Evolutionary conservation across 1,140 invertebrate species (phyloP).

Genomic region (Aphelenchoides besseyi): DNA sequence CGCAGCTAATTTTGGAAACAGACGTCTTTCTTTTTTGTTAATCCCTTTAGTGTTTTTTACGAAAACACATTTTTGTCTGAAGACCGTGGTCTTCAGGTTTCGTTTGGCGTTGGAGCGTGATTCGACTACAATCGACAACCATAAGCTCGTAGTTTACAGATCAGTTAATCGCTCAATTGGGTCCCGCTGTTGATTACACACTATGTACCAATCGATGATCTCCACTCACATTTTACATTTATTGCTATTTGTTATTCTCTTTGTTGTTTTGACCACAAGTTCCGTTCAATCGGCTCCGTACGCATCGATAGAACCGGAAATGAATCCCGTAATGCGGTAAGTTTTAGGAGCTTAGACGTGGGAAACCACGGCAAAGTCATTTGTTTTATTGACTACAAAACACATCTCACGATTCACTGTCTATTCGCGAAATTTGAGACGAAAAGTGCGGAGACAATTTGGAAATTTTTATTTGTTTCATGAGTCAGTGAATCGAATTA

Average conservation of each 20-base stretch:
- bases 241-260: not conserved
- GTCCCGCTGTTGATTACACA: too few relatives aligned
- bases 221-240: not conserved
- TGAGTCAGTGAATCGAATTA: not conserved
- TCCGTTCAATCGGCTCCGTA: not conserved
- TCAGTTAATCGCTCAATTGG: too few relatives aligned
- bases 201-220: not conserved
- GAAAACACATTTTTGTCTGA: too few relatives aligned
- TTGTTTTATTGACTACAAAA: not conserved
- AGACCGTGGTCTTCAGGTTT: too few relatives aligned
- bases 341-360: not conserved
- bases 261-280: not conserved
- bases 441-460: not conserved
- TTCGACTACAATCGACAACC: too few relatives aligned
- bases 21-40: too few relatives aligned
- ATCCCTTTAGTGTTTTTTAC: too few relatives aligned
- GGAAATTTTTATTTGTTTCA: not conserved
- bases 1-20: too few relatives aligned
- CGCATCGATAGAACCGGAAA: not conserved
- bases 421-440: not conserved
- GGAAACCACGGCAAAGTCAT: too few relatives aligned
- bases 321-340: not conserved
- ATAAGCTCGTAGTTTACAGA: too few relatives aligned
- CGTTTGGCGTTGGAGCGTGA: too few relatives aligned
- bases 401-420: not conserved